A percentile compares a stretch with the other conserved stretches of the same genome.
Conservation (phyloP, 1,140 invertebrate genomes). For the Drosophila kepulauana region DNA sequence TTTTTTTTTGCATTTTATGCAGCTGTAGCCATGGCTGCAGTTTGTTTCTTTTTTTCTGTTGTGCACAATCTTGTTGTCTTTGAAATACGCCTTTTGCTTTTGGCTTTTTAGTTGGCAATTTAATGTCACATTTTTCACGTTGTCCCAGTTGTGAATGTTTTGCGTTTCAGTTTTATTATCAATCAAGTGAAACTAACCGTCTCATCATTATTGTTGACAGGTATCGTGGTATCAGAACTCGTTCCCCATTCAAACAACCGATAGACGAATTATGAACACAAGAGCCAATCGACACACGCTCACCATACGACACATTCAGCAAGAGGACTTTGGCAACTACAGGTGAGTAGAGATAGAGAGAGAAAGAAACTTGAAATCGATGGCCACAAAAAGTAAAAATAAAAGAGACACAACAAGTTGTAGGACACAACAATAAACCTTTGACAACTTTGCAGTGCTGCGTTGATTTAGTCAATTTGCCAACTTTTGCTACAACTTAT, state of each 20-base stretch:
- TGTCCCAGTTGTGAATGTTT: slow-evolving; percentile 6
- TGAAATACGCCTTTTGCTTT: slow-evolving; percentile 46
- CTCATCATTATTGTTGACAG: slow-evolving; percentile 62
- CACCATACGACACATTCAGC: slow-evolving; percentile 88
- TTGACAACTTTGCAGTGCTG: slow-evolving; percentile 34
- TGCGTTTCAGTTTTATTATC: background rate
- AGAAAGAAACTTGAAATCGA: background rate
- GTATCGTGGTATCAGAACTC: slow-evolving; percentile 89
- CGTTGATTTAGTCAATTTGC: slow-evolving; percentile 78
- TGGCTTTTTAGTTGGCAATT: slow-evolving; percentile 50
- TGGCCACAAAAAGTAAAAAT: background rate
- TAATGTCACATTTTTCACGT: slow-evolving; percentile 47
- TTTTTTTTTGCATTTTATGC: slow-evolving; percentile 14
- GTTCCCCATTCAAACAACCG: slow-evolving; percentile 88
- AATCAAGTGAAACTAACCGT: slow-evolving; percentile 9
- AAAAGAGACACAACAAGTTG: slow-evolving; percentile 37
- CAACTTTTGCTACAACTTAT: slow-evolving; percentile 71
- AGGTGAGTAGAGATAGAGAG: slow-evolving; percentile 85
- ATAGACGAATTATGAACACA: slow-evolving; percentile 87
- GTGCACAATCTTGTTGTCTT: slow-evolving; percentile 13
- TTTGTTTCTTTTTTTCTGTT: slow-evolving; percentile 30
- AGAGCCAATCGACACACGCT: slow-evolving; percentile 88
- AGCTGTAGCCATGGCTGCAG: background rate
- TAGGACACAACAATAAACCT: slow-evolving; percentile 53
- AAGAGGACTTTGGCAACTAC: slow-evolving; percentile 89